A percentile compares a stretch with the other conserved stretches of the same genome.
Conservation (phyloP, 2,797 vertebrate genomes). For the Balearica regulorum region DNA sequence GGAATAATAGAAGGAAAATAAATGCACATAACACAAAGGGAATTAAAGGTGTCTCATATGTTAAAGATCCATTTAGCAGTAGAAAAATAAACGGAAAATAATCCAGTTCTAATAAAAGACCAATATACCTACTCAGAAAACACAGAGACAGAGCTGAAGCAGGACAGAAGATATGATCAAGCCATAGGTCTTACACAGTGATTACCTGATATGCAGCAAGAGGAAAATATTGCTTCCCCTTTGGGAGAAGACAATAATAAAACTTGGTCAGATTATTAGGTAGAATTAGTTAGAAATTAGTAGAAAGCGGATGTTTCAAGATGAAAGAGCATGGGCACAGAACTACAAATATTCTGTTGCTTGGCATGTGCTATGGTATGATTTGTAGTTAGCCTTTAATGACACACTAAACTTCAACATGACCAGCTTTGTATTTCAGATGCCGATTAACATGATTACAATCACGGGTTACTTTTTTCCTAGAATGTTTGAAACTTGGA, state of each 20-base stretch:
- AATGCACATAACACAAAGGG: background rate
- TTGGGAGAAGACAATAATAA: background rate
- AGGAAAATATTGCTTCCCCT: background rate
- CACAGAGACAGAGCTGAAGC: background rate
- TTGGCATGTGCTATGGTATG: background rate
- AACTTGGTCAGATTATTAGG: background rate
- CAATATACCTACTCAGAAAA: background rate
- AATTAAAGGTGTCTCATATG: background rate
- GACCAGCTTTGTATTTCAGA: background rate
- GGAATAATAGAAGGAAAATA: background rate
- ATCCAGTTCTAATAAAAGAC: background rate
- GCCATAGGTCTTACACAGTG: background rate
- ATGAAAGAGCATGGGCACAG: background rate
- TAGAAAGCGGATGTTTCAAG: background rate
- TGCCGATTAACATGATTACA: constrained; percentile 6
- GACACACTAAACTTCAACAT: background rate
- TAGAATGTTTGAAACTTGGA: background rate
- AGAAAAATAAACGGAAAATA: background rate
- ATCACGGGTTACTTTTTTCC: background rate
- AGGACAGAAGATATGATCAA: background rate
- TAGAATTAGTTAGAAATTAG: background rate
- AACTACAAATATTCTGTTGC: background rate
- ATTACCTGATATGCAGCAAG: background rate
- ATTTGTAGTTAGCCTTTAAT: background rate
- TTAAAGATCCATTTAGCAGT: background rate